A percentile compares a stretch with the other conserved stretches of the same genome.
These are phyloP conservation scores for Lerista edwardsae DNA, from an alignment of 2,797 vertebrate genomes.

Conservation along the genomic window DNA sequence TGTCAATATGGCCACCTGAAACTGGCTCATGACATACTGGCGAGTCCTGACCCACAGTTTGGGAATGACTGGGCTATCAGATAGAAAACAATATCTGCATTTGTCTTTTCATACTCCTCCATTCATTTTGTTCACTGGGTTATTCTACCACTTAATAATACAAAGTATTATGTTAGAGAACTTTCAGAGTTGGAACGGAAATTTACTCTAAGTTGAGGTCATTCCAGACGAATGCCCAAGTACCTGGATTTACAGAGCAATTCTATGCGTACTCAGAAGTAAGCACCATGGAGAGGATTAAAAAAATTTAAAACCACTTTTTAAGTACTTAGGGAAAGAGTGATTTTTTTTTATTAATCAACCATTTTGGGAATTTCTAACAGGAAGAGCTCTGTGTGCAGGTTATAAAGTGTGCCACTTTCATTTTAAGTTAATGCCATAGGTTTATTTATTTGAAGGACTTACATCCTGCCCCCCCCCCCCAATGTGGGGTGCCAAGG, in stretches of 20 bases:
- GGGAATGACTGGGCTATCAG: no score
- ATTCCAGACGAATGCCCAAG: not conserved
- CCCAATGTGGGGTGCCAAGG: no score
- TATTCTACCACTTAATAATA: not conserved
- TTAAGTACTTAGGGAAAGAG: not conserved
- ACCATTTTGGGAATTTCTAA: not conserved
- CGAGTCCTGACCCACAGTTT: no score
- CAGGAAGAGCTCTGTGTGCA: not conserved
- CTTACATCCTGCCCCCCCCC: no score
- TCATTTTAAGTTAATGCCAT: not conserved
- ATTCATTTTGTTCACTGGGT: not conserved
- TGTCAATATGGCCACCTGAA: no score
- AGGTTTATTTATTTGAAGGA: no score
- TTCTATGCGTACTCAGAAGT: no score
- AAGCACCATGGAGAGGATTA: no score
- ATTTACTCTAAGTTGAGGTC: not conserved
- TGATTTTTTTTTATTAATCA: slow-evolving; percentile 34
- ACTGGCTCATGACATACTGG: no score
- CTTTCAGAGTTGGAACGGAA: not conserved
- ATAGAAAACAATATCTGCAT: not conserved
- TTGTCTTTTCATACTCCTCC: not conserved
- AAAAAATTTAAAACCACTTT: no score
- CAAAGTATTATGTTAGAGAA: not conserved
- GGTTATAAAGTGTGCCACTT: no score
- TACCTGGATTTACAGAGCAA: not conserved